A percentile compares a stretch with the other conserved stretches of the same genome.
phyloP scores from a whole-genome alignment of 2,888 invertebrate genomes.

The Tortrix viridana region DNA sequence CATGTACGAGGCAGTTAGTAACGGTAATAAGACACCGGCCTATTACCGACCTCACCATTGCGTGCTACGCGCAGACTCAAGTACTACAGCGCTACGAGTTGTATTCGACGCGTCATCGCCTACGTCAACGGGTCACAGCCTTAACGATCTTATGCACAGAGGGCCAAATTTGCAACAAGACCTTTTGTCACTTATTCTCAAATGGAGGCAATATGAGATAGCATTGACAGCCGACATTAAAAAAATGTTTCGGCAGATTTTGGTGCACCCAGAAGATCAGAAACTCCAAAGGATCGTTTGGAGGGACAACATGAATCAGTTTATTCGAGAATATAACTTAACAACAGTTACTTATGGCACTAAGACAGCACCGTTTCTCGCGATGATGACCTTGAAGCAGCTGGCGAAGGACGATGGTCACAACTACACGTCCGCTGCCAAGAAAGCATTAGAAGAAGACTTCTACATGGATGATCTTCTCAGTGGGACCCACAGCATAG shows the following conservation, averaged over 20 bases:
- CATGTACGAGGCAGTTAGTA: neutral
- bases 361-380: neutral
- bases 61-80: neutral
- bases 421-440: neutral
- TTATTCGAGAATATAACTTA: neutral
- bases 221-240: neutral
- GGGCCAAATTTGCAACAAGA: slow-evolving; percentile 1
- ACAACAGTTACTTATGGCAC: neutral
- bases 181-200: neutral
- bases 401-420: neutral
- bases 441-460: neutral
- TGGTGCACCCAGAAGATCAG: neutral
- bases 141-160: neutral
- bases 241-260: slow-evolving; percentile 1
- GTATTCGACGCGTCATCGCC: neutral
- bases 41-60: neutral
- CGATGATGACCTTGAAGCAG: slow-evolving; percentile 1
- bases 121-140: neutral
- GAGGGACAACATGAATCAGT: neutral
- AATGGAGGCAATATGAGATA: neutral
- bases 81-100: neutral
- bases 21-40: neutral
- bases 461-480: slow-evolving; percentile 4
- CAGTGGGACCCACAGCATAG: neutral
- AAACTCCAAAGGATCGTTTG: neutral